These are phyloP conservation scores for Thera britannica DNA, from an alignment of 2,888 invertebrate species.

Conservation along the genomic window DNA sequence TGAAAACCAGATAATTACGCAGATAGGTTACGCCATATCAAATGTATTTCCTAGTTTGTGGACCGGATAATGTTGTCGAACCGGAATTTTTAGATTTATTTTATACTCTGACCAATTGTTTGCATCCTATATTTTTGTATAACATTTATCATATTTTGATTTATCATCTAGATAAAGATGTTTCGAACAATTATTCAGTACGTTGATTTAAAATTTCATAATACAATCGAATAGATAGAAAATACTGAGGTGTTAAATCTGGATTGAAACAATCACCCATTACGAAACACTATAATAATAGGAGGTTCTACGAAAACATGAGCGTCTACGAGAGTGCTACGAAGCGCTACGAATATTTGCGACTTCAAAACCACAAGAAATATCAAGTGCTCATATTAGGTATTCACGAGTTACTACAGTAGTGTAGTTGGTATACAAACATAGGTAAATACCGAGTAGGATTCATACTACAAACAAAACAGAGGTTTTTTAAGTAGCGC, in stretches of 20 bases:
- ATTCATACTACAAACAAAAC: neutral
- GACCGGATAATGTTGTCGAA: too few species aligned
- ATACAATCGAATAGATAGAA: too few species aligned
- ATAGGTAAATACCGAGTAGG: neutral
- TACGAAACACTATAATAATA: slow-evolving; percentile 25
- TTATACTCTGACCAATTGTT: too few species aligned
- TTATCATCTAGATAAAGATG: too few species aligned
- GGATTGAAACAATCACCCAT: slow-evolving; percentile 34
- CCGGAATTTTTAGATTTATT: too few species aligned
- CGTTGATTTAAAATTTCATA: too few species aligned
- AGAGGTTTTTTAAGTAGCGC: neutral
- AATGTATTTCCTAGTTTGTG: too few species aligned
- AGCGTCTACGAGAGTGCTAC: slow-evolving; percentile 40
- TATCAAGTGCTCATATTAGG: neutral
- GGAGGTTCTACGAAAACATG: slow-evolving; percentile 23
- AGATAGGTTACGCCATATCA: too few species aligned
- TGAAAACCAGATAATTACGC: too few species aligned
- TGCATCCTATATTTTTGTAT: too few species aligned
- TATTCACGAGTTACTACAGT: neutral
- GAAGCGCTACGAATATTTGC: slow-evolving; percentile 28
- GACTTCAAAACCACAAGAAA: neutral
- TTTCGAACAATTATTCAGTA: too few species aligned
- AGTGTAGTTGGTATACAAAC: neutral
- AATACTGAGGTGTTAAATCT: neutral
- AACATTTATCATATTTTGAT: too few species aligned